Conservation (phyloP, 2,797 vertebrate species). For the Platyrinchus mystaceus region DNA sequence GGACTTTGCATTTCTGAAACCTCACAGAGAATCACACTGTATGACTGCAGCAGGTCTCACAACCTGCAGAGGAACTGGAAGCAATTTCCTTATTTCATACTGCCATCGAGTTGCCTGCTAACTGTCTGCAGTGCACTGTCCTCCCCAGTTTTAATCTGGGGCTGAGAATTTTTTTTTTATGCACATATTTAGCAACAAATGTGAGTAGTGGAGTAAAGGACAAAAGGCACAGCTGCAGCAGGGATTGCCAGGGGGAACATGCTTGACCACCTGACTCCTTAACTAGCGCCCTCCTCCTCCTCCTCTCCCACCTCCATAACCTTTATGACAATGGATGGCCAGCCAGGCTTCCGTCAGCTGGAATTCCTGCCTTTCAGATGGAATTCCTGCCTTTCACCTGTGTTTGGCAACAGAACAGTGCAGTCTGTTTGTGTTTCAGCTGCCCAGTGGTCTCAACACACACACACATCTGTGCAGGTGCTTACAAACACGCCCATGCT, state of each 20-base stretch:
- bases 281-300: neutral
- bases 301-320: neutral
- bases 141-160: neutral
- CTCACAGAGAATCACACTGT: neutral
- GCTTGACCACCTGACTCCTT: neutral
- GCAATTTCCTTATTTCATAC: neutral
- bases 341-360: neutral
- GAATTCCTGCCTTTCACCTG: neutral
- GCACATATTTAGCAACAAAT: neutral
- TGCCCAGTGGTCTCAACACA: neutral
- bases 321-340: neutral
- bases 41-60: neutral
- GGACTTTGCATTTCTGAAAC: neutral
- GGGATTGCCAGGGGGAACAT: neutral
- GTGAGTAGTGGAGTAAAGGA: neutral
- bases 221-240: neutral
- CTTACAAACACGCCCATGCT: neutral
- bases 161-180: neutral
- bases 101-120: neutral
- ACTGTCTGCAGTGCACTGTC: neutral
- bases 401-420: neutral
- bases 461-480: neutral
- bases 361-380: neutral
- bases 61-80: neutral
- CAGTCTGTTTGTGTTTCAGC: neutral